A percentile compares a stretch with the other conserved stretches of the same genome.
phyloP scores from a whole-genome alignment of 2,797 vertebrate genomes.

The Prionace glauca region DNA sequence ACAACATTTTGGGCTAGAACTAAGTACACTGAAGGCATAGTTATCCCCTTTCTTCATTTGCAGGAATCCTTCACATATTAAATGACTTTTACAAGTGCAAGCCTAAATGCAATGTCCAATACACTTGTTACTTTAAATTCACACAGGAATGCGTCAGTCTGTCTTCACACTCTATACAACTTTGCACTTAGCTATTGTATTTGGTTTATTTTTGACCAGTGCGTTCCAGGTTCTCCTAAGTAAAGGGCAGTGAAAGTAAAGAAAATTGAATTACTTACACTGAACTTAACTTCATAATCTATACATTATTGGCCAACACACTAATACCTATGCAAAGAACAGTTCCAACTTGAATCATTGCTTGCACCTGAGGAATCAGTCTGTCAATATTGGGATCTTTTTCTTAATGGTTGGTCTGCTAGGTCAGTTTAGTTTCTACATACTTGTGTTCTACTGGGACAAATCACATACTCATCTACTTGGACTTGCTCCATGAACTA shows the following conservation, averaged over 20 bases:
- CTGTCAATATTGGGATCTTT: background rate
- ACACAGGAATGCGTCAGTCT: conserved; percentile 18
- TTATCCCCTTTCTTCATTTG: conserved; percentile 4
- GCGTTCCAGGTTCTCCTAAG: background rate
- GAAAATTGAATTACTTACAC: background rate
- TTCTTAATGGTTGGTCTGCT: background rate
- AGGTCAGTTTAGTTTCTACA: background rate
- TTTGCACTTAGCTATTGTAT: background rate
- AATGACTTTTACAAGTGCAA: background rate
- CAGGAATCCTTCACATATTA: background rate
- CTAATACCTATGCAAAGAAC: background rate
- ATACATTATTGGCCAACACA: background rate
- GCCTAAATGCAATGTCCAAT: background rate
- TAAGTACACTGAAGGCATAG: background rate
- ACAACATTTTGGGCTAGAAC: background rate
- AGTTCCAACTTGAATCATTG: background rate
- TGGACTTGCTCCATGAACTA: background rate
- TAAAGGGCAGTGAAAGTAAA: background rate
- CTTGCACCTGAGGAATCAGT: background rate
- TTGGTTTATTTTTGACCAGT: background rate
- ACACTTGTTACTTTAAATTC: background rate
- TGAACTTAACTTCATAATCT: background rate
- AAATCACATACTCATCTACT: background rate
- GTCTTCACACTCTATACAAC: background rate
- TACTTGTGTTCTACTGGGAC: background rate